phyloP scores from a whole-genome alignment of 2,888 invertebrate genomes.

The Luperina nickerlii region DNA sequence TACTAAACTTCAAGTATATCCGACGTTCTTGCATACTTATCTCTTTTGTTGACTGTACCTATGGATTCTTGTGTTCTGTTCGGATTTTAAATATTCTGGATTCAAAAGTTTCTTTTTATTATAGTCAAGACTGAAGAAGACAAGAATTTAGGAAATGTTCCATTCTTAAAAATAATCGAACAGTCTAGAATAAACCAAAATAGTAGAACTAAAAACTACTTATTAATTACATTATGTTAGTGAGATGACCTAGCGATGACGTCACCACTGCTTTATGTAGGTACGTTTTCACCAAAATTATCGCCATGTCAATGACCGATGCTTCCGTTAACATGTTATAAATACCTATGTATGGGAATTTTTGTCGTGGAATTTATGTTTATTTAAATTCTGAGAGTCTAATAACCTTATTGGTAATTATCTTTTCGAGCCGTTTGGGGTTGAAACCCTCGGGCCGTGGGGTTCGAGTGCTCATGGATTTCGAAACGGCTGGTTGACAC shows the following conservation, averaged over 20 bases:
- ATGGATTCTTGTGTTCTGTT: no score
- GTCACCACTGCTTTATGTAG: constrained; percentile 1
- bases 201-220: neutral
- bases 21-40: no score
- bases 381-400: neutral
- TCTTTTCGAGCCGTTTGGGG: no score
- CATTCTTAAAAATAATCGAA: neutral
- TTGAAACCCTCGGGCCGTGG: no score
- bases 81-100: no score
- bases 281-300: constrained; percentile 32
- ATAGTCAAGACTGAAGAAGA: neutral
- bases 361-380: neutral
- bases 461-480: no score
- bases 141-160: neutral
- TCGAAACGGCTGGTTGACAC: no score
- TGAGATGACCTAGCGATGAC: constrained; percentile 6
- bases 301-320: constrained; percentile 27
- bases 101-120: no score
- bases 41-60: no score
- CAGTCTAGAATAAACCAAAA: neutral
- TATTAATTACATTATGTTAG: neutral
- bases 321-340: constrained; percentile 24
- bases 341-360: neutral
- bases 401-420: no score
- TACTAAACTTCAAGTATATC: no score